Evolutionary conservation across 2,797 vertebrate species (phyloP), one percentile per base, ranked within the genome.

Genomic region (Garrulus glandarius): DNA sequence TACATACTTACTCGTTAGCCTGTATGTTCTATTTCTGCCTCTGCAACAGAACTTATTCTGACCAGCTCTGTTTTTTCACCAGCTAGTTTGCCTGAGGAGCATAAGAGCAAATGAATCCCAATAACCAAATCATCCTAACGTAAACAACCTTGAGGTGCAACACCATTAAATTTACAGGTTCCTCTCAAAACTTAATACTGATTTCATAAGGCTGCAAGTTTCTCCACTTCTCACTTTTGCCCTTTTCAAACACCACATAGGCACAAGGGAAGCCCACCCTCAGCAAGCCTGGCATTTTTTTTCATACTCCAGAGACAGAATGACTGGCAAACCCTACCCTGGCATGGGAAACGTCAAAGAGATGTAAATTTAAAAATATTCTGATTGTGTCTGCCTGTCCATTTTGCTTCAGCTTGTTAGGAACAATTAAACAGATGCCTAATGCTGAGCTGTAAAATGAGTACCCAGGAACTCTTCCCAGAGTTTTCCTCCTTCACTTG

Each of bases 391-490:
- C 80, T 86, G 79, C 89, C 72, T 76, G 82, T 36, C 89, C 74
- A 59, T 93, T 97, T 96, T 81, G 57, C 69, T 79, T 92, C 77
- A 93, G 87, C 87, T 93, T 93, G 72, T 84, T 88, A 92, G 69
- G 61, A 92, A 91, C 82, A 94, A 93, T 96, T 91, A 81, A 94
- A 86, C 95, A 89, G 92, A 93, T 91, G 93, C 84, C 61, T 93
- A 91, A 92, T 88, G 79, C 87, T 76, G 72, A 89, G 61, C 92
- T 86, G 63, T 67, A 81, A 93, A 95, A 95, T 29, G 50, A 81
- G 87, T 81, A 86, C 72, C 59, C 87, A 75, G 59, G 90, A 94
- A 67, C 74, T 86, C 74, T 92, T 92, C 63, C 85, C 78, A 87
- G 61, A 72, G 52, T 76, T 89, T 84, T 86, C 56, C 60, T 93